phyloP scores from a whole-genome alignment of 2,888 invertebrate species.

The Apamea sordens region DNA sequence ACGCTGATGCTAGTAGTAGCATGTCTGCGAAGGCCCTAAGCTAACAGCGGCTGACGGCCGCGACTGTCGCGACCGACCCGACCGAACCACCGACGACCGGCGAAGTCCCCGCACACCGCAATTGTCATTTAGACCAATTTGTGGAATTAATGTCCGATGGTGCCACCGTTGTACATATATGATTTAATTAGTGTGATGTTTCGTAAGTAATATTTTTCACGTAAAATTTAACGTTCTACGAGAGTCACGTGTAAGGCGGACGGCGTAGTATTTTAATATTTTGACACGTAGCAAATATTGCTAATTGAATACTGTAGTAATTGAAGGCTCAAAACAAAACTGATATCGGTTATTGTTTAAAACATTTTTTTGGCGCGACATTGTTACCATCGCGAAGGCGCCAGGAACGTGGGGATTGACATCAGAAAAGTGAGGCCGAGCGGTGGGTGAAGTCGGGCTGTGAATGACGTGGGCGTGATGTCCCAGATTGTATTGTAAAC shows the following conservation, averaged over 20 bases:
- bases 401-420: background rate
- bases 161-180: slow-evolving; percentile 64
- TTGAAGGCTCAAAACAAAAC: background rate
- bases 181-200: slow-evolving; percentile 75
- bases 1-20: background rate
- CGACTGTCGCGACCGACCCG: background rate
- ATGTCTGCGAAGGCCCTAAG: background rate
- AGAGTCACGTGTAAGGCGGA: slow-evolving; percentile 3
- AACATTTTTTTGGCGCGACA: background rate
- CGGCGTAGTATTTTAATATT: slow-evolving; percentile 20
- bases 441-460: background rate
- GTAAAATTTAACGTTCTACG: slow-evolving; percentile 55
- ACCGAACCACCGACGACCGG: slow-evolving; percentile 2
- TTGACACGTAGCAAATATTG: slow-evolving; percentile 13
- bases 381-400: background rate
- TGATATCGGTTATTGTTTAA: background rate
- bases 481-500: slow-evolving; percentile 6
- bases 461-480: background rate
- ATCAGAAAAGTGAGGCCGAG: background rate
- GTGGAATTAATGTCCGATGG: slow-evolving; percentile 79
- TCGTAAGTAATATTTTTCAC: slow-evolving; percentile 59
- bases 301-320: slow-evolving; percentile 7
- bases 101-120: slow-evolving; percentile 69
- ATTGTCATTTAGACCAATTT: slow-evolving; percentile 85
- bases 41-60: slow-evolving; percentile 43